Evolutionary conservation across 2,113 vertebrate species (phyloP).

Genomic region (Oriolus oriolus): DNA sequence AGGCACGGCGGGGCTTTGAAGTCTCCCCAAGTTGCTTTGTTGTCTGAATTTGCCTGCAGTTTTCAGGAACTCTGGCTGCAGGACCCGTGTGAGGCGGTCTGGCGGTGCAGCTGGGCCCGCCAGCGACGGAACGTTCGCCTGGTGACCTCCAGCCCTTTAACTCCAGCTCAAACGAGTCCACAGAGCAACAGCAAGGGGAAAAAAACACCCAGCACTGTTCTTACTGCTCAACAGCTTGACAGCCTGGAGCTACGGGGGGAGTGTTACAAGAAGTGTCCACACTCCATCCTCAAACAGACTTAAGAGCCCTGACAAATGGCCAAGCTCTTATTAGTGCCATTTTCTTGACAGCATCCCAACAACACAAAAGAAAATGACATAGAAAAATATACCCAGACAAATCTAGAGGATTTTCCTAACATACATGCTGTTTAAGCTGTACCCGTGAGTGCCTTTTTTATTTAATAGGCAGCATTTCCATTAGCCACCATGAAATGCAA

Average conservation of each 20-base stretch:
- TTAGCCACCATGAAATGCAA: neutral
- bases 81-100: neutral
- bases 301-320: constrained; percentile 44
- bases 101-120: neutral
- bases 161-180: neutral
- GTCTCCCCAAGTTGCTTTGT: neutral
- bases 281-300: constrained; percentile 48
- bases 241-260: constrained; percentile 31
- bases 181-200: neutral
- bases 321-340: constrained; percentile 30
- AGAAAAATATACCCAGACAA: neutral
- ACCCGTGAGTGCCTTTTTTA: neutral
- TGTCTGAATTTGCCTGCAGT: neutral
- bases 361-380: neutral
- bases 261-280: constrained; percentile 31
- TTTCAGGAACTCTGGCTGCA: neutral
- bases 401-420: neutral
- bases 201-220: neutral
- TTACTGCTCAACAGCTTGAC: constrained; percentile 41
- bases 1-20: neutral
- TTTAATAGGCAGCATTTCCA: neutral
- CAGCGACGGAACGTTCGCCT: neutral
- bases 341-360: constrained; percentile 28
- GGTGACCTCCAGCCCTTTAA: neutral
- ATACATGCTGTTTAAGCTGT: neutral